Conservation (phyloP, 2,888 invertebrate genomes). For the Mechanitis messenoides region DNA sequence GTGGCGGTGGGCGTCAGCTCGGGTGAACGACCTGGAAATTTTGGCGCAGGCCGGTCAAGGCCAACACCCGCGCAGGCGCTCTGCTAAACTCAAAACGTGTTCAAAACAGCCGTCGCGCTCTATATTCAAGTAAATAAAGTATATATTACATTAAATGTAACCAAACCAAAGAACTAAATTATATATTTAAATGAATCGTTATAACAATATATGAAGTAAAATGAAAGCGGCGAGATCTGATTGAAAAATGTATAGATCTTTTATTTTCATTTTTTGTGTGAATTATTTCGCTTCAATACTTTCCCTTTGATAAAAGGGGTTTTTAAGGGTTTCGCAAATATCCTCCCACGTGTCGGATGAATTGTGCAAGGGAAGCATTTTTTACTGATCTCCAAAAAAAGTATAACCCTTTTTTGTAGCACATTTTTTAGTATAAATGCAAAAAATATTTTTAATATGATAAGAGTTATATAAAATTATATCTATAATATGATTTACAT, state of each 20-base stretch:
- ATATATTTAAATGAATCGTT: too few species aligned
- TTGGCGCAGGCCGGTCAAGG: slow-evolving; percentile 77
- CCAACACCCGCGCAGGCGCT: slow-evolving; percentile 59
- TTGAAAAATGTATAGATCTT: slow-evolving; percentile 48
- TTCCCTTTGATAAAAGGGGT: slow-evolving; percentile 58
- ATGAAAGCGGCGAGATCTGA: slow-evolving; percentile 35
- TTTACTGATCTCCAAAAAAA: slow-evolving; percentile 13
- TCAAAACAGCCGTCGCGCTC: slow-evolving; percentile 2
- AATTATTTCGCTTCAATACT: slow-evolving; percentile 62
- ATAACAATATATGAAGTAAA: too few species aligned
- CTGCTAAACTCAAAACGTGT: slow-evolving; percentile 31
- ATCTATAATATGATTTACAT: too few species aligned
- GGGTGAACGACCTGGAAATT: slow-evolving; percentile 73
- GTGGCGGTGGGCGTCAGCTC: slow-evolving; percentile 66
- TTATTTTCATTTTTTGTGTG: slow-evolving; percentile 46
- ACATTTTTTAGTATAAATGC: too few species aligned
- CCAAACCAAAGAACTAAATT: too few species aligned
- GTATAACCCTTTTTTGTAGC: neutral
- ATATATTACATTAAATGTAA: too few species aligned
- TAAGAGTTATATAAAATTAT: too few species aligned
- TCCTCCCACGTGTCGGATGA: slow-evolving; percentile 52
- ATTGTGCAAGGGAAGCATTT: slow-evolving; percentile 18
- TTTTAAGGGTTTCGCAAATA: slow-evolving; percentile 67
- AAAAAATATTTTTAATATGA: too few species aligned
- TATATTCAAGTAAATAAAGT: neutral